Evolutionary conservation across 2,888 invertebrate species (phyloP), one percentile per base, ranked within the genome.

Genomic region (Troides oblongomaculatus): DNA sequence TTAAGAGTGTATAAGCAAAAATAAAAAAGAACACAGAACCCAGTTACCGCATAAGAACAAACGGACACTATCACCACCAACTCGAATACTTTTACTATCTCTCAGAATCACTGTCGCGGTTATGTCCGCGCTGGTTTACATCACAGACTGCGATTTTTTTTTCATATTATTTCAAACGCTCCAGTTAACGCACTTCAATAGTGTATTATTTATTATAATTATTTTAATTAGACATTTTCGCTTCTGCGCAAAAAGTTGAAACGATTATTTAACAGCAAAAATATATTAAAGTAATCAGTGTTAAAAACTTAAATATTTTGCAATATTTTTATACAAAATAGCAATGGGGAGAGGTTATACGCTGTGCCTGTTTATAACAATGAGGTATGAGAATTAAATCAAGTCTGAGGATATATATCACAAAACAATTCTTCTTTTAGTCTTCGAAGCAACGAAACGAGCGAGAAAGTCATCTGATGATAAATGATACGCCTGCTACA

Each of bases 51-150:
- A 36, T 53, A 61, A 66, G 7, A 18, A 30, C 21, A 66, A 66
- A 12, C 46, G 46, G 3, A 46, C 60, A 53, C 36, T 39, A 62
- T 39, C 43, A 21, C 8, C 23, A 62, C 8, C 46, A 62, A 46
- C 14, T 21, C 56, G 36, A 75, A 81, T 81, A 87, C 88, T 88
- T 87, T 88, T 88, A 88, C 88, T 86, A 84, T 87, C 87, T 76
- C 83, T 81, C 71, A 73, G 75, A 76, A 78, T 77, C 78, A 75
- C 74, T 76, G 74, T 75, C 75, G 74, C 75, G 71, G 74, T 77
- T 78, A 79, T 77, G 78, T 79, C 73, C 75, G 75, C 75, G n/a
- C 61, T 43, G 21, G 57, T 59, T 72, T 63, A 76, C 74, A 72
- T 80, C 78, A 81, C 79, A 77, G 78, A 79, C 76, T 79, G 79